Evolutionary conservation across 2,888 invertebrate species (phyloP).

Genomic region (Fabriciana adippe): DNA sequence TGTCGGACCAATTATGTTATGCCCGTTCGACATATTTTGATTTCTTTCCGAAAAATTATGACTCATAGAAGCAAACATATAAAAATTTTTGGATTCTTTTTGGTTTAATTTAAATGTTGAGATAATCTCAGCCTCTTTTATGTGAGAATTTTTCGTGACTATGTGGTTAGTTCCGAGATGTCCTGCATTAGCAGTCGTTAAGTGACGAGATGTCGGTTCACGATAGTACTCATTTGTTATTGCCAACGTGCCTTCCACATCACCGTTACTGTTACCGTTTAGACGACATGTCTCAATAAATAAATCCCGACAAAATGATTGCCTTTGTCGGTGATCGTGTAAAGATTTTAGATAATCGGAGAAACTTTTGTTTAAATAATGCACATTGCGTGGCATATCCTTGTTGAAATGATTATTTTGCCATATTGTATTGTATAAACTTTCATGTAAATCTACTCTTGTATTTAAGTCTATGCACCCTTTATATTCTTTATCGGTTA

Average conservation of each 20-base stretch:
- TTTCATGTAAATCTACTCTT: neutral
- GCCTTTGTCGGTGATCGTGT: slow-evolving; percentile 66
- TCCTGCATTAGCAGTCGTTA: slow-evolving; percentile 70
- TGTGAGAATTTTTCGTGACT: slow-evolving; percentile 49
- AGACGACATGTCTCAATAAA: slow-evolving; percentile 74
- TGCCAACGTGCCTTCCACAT: slow-evolving; percentile 68
- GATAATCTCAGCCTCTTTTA: neutral
- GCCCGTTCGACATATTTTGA: too few relatives aligned
- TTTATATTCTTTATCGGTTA: slow-evolving; percentile 3
- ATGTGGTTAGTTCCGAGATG: slow-evolving; percentile 56
- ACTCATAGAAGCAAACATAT: neutral
- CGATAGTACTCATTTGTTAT: slow-evolving; percentile 74
- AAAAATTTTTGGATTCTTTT: neutral
- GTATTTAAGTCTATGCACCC: neutral
- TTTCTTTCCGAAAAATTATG: too few relatives aligned
- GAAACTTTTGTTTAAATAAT: neutral
- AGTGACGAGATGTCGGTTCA: slow-evolving; percentile 65
- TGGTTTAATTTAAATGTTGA: slow-evolving; percentile 4
- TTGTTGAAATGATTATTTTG: slow-evolving; percentile 3
- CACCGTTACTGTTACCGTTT: slow-evolving; percentile 76
- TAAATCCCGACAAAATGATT: slow-evolving; percentile 73
- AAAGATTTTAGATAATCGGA: slow-evolving; percentile 59
- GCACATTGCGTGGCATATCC: neutral
- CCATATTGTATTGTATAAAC: neutral
- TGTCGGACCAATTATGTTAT: too few relatives aligned